Evolutionary conservation across 2,113 vertebrate species (phyloP).

Genomic region (Dasyprocta punctata): DNA sequence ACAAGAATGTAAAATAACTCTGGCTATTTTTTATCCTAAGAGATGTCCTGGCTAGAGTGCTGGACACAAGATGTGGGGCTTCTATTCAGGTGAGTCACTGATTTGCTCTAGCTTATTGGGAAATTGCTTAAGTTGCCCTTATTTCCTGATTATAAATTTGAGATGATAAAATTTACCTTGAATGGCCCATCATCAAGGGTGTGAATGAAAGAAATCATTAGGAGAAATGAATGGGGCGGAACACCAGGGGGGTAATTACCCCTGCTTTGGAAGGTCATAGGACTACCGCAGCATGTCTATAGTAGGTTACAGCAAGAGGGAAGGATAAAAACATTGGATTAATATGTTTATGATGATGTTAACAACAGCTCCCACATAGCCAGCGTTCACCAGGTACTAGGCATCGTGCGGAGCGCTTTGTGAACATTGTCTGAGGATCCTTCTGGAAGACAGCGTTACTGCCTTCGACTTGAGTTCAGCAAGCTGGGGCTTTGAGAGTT

Average conservation of each 20-base stretch:
- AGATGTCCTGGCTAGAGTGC: not conserved
- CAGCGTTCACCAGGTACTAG: not conserved
- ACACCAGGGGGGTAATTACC: not conserved
- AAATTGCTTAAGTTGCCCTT: not conserved
- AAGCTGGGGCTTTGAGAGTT: not conserved
- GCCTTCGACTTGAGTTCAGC: not conserved
- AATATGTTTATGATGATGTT: not conserved
- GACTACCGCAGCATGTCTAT: not conserved
- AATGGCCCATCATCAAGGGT: not conserved
- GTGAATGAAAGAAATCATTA: not conserved
- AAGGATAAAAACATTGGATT: not conserved
- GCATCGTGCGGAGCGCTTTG: not conserved
- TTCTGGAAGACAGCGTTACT: not conserved
- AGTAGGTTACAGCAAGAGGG: not conserved
- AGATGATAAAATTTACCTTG: not conserved
- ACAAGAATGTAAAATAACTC: conserved; percentile 5
- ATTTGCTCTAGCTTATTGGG: not conserved
- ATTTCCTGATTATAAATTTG: not conserved
- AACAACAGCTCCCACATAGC: not conserved
- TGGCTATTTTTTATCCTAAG: not conserved
- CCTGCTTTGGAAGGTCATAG: not conserved
- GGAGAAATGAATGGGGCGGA: not conserved
- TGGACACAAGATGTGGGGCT: not conserved
- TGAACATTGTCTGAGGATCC: not conserved
- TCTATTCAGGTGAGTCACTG: not conserved